phyloP scores from a whole-genome alignment of 2,888 invertebrate species.

The Meta bourneti region DNA sequence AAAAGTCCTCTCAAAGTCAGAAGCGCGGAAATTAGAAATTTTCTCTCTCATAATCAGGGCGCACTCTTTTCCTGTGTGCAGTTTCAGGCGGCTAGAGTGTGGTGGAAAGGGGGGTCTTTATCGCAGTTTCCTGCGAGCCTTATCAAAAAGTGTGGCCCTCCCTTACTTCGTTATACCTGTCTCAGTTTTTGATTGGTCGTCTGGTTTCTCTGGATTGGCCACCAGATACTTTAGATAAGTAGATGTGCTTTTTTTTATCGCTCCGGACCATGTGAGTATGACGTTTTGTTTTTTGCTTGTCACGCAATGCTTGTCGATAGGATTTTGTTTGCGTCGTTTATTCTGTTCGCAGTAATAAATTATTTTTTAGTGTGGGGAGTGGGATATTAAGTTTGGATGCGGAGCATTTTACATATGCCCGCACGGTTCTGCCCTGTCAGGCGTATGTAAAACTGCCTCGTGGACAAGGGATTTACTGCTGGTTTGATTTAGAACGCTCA shows the following conservation, averaged over 20 bases:
- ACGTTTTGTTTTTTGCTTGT: slow-evolving; percentile 55
- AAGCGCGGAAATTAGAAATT: slow-evolving; percentile 69
- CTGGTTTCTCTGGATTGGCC: slow-evolving; percentile 60
- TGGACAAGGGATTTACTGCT: slow-evolving; percentile 28
- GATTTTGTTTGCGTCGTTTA: slow-evolving; percentile 46
- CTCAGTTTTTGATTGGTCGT: slow-evolving; percentile 72
- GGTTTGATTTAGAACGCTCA: not conserved
- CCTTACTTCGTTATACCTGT: slow-evolving; percentile 65
- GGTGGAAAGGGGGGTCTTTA: not conserved
- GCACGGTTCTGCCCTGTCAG: not conserved
- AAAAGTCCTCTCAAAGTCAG: slow-evolving; percentile 38
- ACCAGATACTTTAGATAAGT: slow-evolving; percentile 72
- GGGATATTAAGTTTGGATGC: not conserved
- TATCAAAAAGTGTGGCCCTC: slow-evolving; percentile 56
- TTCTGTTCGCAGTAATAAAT: slow-evolving; percentile 2
- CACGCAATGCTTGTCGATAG: slow-evolving; percentile 55
- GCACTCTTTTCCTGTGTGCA: slow-evolving; percentile 28
- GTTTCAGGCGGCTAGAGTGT: not conserved
- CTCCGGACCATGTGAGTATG: not conserved
- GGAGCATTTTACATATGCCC: slow-evolving; percentile 16
- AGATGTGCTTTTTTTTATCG: slow-evolving; percentile 61
- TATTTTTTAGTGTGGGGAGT: slow-evolving; percentile 12
- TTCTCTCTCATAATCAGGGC: slow-evolving; percentile 46
- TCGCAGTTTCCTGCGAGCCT: slow-evolving; percentile 56
- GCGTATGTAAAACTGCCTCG: slow-evolving; percentile 17